phyloP scores from a whole-genome alignment of 2,113 vertebrate genomes.

The Hemiscyllium ocellatum region DNA sequence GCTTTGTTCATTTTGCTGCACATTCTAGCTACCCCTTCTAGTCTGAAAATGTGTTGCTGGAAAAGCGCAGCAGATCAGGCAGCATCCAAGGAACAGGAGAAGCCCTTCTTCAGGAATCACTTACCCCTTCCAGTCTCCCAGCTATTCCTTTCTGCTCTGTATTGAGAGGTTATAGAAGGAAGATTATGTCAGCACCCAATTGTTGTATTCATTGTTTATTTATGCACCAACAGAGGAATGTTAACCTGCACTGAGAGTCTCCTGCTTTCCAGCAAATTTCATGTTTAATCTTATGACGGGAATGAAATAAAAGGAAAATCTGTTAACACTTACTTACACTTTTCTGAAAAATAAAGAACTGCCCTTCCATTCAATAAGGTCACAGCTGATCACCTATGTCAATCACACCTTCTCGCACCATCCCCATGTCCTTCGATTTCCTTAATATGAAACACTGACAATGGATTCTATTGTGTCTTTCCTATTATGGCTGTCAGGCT shows the following conservation, averaged over 20 bases:
- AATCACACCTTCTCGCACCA: no score
- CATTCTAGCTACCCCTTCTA: neutral
- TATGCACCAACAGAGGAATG: neutral
- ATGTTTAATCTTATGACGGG: neutral
- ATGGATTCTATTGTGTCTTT: no score
- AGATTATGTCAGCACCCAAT: neutral
- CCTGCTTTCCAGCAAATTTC: neutral
- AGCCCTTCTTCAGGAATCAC: no score
- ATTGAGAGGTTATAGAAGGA: neutral
- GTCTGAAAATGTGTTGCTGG: no score
- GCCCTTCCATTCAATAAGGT: no score
- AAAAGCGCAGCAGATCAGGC: no score
- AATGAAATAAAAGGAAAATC: neutral
- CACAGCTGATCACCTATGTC: no score
- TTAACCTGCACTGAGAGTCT: neutral
- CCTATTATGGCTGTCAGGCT: neutral
- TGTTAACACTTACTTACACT: neutral
- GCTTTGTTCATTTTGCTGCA: neutral
- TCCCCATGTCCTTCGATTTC: no score
- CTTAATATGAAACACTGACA: no score
- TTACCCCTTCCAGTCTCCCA: neutral
- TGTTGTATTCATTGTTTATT: neutral
- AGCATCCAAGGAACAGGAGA: no score
- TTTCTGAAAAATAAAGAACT: neutral
- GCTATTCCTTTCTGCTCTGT: neutral